Percentiles rank a stretch among this genome's conserved stretches.
These are phyloP conservation scores for Smutsia gigantea DNA, from an alignment of 2,797 vertebrate species.

Conservation along the genomic window DNA sequence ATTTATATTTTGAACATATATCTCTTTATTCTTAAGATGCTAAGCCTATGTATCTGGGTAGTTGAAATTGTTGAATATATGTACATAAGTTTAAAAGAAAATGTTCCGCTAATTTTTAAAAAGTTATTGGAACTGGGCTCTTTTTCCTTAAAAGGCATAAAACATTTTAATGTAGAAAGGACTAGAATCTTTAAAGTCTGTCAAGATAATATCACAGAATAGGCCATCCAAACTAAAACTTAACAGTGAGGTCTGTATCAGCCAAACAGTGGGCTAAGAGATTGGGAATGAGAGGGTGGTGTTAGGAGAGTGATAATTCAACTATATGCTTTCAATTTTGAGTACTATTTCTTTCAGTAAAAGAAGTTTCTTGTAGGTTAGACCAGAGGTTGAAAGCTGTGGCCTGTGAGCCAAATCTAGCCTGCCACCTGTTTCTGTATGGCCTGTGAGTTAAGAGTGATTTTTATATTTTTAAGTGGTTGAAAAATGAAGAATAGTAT, in stretches of 20 bases:
- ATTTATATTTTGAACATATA: conserved; percentile 3
- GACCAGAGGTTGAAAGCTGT: neutral
- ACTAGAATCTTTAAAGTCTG: conserved; percentile 47
- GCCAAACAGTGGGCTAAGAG: neutral
- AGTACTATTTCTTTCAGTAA: conserved; percentile 33
- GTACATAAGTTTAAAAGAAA: conserved; percentile 43
- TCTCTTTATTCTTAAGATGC: conserved; percentile 48
- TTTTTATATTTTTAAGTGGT: conserved; percentile 50
- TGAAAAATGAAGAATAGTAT: conserved; percentile 59
- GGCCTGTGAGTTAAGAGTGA: neutral
- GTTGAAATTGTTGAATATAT: conserved; percentile 47
- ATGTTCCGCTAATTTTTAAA: neutral
- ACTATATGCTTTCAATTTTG: conserved; percentile 30
- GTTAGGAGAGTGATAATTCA: conserved; percentile 41
- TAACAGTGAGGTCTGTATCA: conserved; percentile 16
- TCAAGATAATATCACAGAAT: conserved; percentile 48
- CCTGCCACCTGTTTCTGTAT: conserved; percentile 32
- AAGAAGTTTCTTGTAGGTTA: conserved; percentile 47
- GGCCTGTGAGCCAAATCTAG: conserved; percentile 35
- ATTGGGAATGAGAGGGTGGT: neutral
- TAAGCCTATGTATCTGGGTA: conserved; percentile 33
- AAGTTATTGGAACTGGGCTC: neutral
- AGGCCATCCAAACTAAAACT: conserved; percentile 36
- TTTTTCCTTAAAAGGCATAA: conserved; percentile 42
- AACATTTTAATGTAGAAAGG: conserved; percentile 59